phyloP scores from a whole-genome alignment of 1,140 invertebrate species.

The Leptinotarsa lineolata region DNA sequence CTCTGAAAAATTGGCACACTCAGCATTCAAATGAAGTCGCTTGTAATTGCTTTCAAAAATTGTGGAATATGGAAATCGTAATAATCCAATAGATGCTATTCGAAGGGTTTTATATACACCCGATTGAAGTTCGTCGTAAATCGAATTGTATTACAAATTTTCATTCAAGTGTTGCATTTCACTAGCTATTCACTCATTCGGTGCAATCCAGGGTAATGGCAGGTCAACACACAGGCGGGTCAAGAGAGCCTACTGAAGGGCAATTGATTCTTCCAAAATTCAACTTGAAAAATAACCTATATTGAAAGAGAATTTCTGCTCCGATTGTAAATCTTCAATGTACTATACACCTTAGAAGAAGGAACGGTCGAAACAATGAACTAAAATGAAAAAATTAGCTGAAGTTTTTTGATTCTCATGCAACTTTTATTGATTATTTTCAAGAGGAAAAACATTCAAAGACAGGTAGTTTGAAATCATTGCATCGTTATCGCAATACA shows the following conservation, averaged over 20 bases:
- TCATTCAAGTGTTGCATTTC: background rate
- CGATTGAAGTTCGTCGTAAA: background rate
- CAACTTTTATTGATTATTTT: too few species aligned
- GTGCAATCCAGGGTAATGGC: background rate
- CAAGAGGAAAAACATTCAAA: too few species aligned
- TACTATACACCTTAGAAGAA: too few species aligned
- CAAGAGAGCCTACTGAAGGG: background rate
- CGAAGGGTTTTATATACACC: background rate
- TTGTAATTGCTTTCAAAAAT: constrained; percentile 1
- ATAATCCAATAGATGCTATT: background rate
- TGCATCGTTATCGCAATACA: too few species aligned
- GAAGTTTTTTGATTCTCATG: too few species aligned
- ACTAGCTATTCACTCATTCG: background rate
- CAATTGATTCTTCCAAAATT: too few species aligned
- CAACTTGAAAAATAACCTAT: too few species aligned
- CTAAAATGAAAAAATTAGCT: too few species aligned
- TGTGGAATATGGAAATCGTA: background rate
- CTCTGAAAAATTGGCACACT: background rate
- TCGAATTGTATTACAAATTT: constrained; percentile 6
- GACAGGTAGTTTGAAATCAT: too few species aligned
- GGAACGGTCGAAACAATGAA: too few species aligned
- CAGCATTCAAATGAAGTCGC: background rate
- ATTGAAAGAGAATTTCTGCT: too few species aligned
- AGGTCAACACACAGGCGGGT: background rate
- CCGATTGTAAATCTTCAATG: too few species aligned